Conservation (phyloP, 2,888 invertebrate genomes). For the Macrosoma leucophasiata region DNA sequence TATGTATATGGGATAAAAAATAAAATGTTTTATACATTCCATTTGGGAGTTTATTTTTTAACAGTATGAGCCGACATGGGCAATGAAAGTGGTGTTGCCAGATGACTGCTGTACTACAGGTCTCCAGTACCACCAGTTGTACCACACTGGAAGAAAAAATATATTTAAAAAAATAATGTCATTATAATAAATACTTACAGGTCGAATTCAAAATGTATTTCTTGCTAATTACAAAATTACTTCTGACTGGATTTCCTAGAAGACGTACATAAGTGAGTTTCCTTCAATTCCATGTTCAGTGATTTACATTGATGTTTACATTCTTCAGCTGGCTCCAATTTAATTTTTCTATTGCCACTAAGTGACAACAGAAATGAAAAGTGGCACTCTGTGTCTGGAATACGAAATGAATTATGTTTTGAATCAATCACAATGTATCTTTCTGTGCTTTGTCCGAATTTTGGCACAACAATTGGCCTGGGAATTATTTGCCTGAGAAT, state of each 20-base stretch:
- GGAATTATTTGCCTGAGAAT: slow-evolving; percentile 82
- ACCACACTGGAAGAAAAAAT: slow-evolving; percentile 80
- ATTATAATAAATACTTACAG: not conserved
- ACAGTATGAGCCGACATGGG: slow-evolving; percentile 84
- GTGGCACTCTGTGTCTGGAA: slow-evolving; percentile 89
- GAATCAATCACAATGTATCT: slow-evolving; percentile 86
- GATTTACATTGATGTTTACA: slow-evolving; percentile 83
- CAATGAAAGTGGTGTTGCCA: slow-evolving; percentile 77
- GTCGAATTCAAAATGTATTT: slow-evolving; percentile 6
- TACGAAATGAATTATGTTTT: slow-evolving; percentile 77
- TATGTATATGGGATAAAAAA: slow-evolving; percentile 27
- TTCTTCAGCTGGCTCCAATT: slow-evolving; percentile 84
- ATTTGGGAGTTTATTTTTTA: slow-evolving; percentile 40
- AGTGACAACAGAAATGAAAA: slow-evolving; percentile 85
- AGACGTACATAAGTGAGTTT: slow-evolving; percentile 85
- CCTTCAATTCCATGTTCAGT: slow-evolving; percentile 81
- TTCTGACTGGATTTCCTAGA: slow-evolving; percentile 1
- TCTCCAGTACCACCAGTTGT: slow-evolving; percentile 91
- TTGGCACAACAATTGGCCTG: slow-evolving; percentile 81
- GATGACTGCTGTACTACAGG: slow-evolving; percentile 77
- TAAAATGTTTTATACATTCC: slow-evolving; percentile 53
- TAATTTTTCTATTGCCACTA: slow-evolving; percentile 82
- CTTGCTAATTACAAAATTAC: slow-evolving; percentile 2
- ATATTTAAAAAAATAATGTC: slow-evolving; percentile 3
- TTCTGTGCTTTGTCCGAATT: slow-evolving; percentile 85